Percentiles rank a stretch among this genome's conserved stretches.
phyloP scores from a whole-genome alignment of 2,797 vertebrate species.

The Phalanger gymnotis region DNA sequence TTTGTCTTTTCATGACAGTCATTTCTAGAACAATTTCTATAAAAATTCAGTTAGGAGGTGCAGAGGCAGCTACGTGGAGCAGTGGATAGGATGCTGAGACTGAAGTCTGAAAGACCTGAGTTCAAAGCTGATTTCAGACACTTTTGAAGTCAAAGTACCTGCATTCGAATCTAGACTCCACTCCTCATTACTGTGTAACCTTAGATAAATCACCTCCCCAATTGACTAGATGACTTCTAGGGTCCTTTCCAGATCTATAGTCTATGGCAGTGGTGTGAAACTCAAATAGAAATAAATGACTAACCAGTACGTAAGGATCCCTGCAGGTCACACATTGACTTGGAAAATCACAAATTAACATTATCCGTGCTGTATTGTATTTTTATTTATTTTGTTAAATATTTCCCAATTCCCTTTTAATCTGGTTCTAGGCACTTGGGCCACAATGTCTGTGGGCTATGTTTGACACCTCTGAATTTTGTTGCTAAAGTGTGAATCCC shows the following conservation, averaged over 20 bases:
- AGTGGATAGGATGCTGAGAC: neutral
- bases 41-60: neutral
- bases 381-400: neutral
- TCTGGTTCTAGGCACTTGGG: neutral
- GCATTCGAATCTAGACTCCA: neutral
- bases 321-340: neutral
- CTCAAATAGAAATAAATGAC: neutral
- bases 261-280: neutral
- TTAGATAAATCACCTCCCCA: neutral
- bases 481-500: neutral
- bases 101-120: neutral
- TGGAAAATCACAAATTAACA: neutral
- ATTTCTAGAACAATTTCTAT: neutral
- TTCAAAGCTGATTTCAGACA: neutral
- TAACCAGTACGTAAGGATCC: neutral
- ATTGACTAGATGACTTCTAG: neutral
- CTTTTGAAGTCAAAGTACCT: neutral
- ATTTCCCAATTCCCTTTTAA: neutral
- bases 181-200: neutral
- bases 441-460: neutral
- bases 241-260: neutral
- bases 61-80: neutral
- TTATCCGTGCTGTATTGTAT: neutral
- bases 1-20: neutral
- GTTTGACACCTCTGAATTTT: neutral